Conservation (phyloP, 2,797 vertebrate species). For the Falco berigora region DNA sequence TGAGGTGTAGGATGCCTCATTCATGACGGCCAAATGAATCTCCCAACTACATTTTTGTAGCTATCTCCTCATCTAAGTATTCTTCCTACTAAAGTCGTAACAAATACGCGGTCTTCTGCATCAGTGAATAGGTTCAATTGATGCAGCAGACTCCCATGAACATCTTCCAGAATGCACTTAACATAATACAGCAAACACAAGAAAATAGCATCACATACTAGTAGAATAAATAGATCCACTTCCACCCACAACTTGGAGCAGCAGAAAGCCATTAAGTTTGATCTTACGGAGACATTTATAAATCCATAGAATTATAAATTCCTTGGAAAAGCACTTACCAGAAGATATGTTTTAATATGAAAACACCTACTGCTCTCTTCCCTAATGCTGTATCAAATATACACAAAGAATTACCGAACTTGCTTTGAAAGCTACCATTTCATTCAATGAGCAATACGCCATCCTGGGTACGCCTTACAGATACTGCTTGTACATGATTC, state of each 20-base stretch:
- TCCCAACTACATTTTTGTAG: neutral
- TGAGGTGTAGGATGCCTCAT: neutral
- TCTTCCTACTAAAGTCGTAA: neutral
- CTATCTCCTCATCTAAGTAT: neutral
- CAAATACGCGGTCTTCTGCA: neutral
- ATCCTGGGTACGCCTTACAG: neutral
- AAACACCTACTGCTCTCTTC: neutral
- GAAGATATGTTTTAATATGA: neutral
- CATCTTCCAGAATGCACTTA: neutral
- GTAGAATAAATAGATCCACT: neutral
- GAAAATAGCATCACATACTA: neutral
- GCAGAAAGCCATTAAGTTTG: neutral
- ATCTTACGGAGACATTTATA: neutral
- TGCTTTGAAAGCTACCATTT: neutral
- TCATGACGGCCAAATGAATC: neutral
- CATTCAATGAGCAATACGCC: accelerated
- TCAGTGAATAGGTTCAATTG: neutral
- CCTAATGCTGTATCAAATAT: neutral
- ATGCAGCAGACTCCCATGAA: neutral
- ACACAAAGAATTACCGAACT: neutral
- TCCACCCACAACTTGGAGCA: neutral
- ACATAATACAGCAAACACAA: neutral
- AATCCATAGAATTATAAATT: neutral
- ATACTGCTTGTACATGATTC: neutral
- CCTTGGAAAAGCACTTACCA: neutral